Percentiles rank a stretch among this genome's conserved stretches.
Evolutionary conservation across 2,797 vertebrate genomes (phyloP).

Genomic region (Leptoclinus maculatus): DNA sequence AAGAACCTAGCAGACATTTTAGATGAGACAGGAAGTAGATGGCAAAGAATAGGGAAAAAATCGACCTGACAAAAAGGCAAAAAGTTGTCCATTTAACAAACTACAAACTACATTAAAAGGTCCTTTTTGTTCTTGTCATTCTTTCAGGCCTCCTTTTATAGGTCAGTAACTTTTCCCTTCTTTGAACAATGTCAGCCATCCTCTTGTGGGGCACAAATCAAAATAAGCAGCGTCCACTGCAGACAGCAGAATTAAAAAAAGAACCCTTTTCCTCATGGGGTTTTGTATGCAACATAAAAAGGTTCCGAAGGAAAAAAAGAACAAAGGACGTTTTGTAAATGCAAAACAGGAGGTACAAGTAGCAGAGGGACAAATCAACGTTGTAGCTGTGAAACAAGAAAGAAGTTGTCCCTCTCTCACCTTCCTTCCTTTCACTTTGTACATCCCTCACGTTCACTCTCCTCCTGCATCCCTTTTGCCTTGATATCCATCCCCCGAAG

Average conservation of each 20-base stretch:
- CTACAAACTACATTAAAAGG: not conserved
- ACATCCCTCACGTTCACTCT: constrained; percentile 43
- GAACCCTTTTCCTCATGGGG: constrained; percentile 13
- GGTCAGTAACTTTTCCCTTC: constrained; percentile 31
- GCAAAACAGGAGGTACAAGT: constrained; percentile 27
- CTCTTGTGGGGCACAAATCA: constrained; percentile 34
- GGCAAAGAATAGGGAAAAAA: not conserved
- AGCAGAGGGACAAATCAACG: constrained; percentile 20
- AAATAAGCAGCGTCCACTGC: constrained; percentile 28
- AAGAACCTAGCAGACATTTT: not conserved
- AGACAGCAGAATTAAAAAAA: constrained; percentile 11
- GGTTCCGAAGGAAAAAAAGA: not conserved
- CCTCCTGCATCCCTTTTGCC: constrained; percentile 44
- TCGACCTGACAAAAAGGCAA: not conserved
- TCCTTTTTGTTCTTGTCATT: not conserved
- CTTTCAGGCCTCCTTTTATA: not conserved
- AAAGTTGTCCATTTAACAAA: not conserved
- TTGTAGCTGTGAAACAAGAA: constrained; percentile 24
- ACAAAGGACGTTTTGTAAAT: constrained; percentile 31
- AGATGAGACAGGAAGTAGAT: not conserved
- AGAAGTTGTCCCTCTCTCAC: constrained; percentile 14
- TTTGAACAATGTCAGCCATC: constrained; percentile 22
- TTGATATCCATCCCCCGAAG: constrained; percentile 44
- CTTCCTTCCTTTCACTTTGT: constrained; percentile 26
- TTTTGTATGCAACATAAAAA: constrained; percentile 27